These are phyloP conservation scores for Cremastinae sp. DNA, from an alignment of 2,888 invertebrate genomes.

Conservation along the genomic window DNA sequence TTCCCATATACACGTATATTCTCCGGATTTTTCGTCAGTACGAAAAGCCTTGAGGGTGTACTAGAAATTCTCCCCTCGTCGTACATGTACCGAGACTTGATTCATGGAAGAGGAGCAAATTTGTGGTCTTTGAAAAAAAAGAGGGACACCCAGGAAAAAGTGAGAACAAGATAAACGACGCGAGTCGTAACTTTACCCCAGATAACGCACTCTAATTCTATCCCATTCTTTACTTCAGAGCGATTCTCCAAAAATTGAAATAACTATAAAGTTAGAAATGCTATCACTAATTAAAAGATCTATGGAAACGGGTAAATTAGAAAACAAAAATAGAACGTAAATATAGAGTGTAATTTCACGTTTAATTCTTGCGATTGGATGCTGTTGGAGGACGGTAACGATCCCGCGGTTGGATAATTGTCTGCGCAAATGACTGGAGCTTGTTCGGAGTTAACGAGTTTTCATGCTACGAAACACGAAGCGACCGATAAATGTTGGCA, in stretches of 20 bases:
- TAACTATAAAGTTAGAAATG: no score
- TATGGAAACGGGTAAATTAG: no score
- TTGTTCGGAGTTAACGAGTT: slow-evolving; percentile 44
- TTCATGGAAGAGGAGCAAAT: slow-evolving; percentile 11
- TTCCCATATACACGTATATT: slow-evolving; percentile 3
- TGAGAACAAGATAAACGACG: slow-evolving; percentile 15
- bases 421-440: slow-evolving; percentile 31
- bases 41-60: slow-evolving; percentile 1
- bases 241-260: no score
- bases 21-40: background rate
- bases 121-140: slow-evolving; percentile 1
- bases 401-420: slow-evolving; percentile 40
- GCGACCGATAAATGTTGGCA: background rate
- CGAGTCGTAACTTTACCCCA: background rate
- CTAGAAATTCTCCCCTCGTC: slow-evolving; percentile 9
- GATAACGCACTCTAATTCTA: no score
- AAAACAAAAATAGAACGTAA: background rate
- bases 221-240: no score
- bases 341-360: background rate
- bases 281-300: no score
- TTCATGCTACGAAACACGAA: slow-evolving; percentile 21
- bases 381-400: slow-evolving; percentile 20
- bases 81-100: background rate
- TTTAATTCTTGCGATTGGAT: slow-evolving; percentile 1
- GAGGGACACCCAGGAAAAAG: no score